Percentiles rank a stretch among this genome's conserved stretches.
phyloP scores from a whole-genome alignment of 1,140 invertebrate genomes.

The Chymomyza costata region DNA sequence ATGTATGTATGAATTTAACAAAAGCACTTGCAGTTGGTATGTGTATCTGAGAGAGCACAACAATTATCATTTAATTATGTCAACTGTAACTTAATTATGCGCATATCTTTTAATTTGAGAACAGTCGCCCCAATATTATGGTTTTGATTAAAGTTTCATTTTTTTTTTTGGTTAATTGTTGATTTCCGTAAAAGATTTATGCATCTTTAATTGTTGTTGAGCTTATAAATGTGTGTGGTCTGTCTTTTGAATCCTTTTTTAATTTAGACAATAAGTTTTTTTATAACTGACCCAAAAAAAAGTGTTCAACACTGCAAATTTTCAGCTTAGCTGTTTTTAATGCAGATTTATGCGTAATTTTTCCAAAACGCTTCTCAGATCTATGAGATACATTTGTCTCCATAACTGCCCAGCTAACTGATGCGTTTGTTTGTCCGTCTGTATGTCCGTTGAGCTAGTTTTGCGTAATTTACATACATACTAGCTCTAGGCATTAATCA shows the following conservation, averaged over 20 bases:
- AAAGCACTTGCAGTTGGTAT: constrained; percentile 7
- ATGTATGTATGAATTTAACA: background rate
- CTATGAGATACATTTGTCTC: too few species aligned
- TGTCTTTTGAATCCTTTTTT: constrained; percentile 7
- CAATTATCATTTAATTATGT: constrained; percentile 74
- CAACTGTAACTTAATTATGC: constrained; percentile 74
- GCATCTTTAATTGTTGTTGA: constrained; percentile 33
- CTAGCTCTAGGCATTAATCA: constrained; percentile 30
- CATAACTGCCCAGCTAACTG: constrained; percentile 3
- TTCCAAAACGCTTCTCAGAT: background rate
- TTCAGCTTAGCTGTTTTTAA: background rate
- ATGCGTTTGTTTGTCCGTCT: constrained; percentile 2
- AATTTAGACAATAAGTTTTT: too few species aligned
- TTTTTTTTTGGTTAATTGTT: constrained; percentile 56
- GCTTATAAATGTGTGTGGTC: constrained; percentile 7
- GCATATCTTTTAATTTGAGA: constrained; percentile 57
- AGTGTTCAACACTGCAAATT: too few species aligned
- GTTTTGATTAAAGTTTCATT: constrained; percentile 38
- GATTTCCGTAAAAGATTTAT: constrained; percentile 57
- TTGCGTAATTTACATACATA: constrained; percentile 23
- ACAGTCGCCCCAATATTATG: constrained; percentile 28
- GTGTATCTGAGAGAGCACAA: constrained; percentile 32
- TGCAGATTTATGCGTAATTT: background rate
- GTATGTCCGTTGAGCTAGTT: background rate
- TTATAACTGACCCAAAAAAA: too few species aligned